These are phyloP conservation scores for Xestia rhomboidea DNA, from an alignment of 2,888 invertebrate genomes.

Conservation along the genomic window DNA sequence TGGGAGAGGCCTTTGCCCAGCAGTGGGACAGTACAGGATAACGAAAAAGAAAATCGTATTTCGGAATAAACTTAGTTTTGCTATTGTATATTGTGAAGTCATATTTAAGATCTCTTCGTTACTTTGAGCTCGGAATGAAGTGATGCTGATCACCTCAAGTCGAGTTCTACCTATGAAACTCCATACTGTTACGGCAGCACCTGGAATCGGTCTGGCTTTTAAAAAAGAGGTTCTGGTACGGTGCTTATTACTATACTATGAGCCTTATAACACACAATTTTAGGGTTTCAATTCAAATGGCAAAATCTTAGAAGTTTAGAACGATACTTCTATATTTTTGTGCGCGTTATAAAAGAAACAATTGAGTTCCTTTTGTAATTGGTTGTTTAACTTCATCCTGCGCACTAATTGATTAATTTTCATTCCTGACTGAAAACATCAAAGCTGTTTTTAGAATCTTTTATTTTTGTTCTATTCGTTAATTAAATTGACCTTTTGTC, in stretches of 20 bases:
- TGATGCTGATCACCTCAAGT: neutral
- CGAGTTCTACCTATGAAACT: neutral
- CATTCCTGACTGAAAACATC: constrained; percentile 13
- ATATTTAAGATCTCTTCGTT: neutral
- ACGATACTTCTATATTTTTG: neutral
- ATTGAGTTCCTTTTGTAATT: neutral
- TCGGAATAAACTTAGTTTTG: neutral
- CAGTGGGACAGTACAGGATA: no score
- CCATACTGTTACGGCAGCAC: neutral
- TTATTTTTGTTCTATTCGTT: constrained; percentile 51
- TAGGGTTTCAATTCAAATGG: neutral
- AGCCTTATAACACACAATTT: neutral
- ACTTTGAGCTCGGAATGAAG: neutral
- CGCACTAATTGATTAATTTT: constrained; percentile 18
- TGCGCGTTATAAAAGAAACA: neutral
- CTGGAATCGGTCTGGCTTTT: neutral
- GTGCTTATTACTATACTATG: neutral
- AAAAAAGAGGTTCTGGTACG: neutral
- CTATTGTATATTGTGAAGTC: no score
- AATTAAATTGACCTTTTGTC: constrained; percentile 61
- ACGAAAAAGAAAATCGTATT: no score
- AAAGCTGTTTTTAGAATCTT: constrained; percentile 33
- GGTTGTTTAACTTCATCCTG: neutral
- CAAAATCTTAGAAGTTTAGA: neutral
- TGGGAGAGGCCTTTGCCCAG: no score